Conservation (phyloP, 2,113 vertebrate genomes). For the Colius striatus region DNA sequence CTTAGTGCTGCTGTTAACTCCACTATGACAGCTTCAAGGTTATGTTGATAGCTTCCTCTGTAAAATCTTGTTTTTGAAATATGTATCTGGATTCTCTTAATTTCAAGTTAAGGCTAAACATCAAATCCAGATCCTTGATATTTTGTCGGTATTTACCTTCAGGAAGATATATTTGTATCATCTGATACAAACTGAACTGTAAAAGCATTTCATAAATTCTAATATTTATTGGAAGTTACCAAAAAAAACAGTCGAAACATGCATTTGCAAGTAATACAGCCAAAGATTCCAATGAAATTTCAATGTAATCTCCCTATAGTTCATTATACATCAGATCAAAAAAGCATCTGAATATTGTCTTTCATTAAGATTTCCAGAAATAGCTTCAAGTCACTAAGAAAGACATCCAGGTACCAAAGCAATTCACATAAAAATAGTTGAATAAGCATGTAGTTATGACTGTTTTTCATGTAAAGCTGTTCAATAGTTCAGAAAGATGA, state of each 20-base stretch:
- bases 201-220: background rate
- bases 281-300: background rate
- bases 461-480: background rate
- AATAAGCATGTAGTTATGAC: background rate
- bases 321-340: background rate
- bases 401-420: background rate
- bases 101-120: background rate
- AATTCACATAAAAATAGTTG: background rate
- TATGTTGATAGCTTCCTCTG: background rate
- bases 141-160: background rate
- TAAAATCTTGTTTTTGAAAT: background rate
- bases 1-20: background rate
- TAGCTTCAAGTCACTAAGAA: background rate
- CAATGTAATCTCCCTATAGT: rapidly evolving
- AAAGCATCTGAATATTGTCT: background rate
- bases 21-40: background rate
- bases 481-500: background rate
- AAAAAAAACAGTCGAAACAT: background rate
- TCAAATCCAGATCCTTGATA: background rate
- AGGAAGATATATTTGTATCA: background rate
- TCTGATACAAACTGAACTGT: background rate
- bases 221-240: background rate
- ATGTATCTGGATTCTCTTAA: background rate
- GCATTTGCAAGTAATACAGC: background rate
- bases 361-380: background rate